Evolutionary conservation across 1,140 invertebrate genomes (phyloP).

Genomic region (Eumaeus atala): DNA sequence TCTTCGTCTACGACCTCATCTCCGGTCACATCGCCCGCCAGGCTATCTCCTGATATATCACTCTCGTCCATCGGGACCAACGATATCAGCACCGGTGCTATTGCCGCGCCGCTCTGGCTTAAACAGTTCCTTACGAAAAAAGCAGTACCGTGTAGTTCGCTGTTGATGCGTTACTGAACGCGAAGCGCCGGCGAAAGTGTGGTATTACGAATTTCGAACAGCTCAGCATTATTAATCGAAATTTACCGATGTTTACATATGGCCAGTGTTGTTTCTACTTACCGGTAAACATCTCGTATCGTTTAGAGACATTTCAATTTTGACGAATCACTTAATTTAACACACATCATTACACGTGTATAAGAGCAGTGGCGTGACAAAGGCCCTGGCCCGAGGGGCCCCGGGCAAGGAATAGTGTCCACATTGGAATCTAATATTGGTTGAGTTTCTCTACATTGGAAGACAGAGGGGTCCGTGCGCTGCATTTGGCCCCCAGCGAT

Average conservation of each 20-base stretch:
- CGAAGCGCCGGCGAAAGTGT: conserved; percentile 27
- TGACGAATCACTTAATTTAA: too few species aligned
- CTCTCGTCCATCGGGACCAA: too few species aligned
- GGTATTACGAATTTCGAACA: conserved; percentile 19
- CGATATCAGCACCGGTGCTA: conserved; percentile 6
- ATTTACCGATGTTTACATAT: conserved; percentile 5
- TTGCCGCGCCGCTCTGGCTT: conserved; percentile 10
- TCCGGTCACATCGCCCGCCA: conserved; percentile 29
- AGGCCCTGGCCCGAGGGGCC: too few species aligned
- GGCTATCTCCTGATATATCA: conserved; percentile 43
- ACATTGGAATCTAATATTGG: too few species aligned
- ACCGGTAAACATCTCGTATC: conserved; percentile 2
- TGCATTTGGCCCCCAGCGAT: too few species aligned
- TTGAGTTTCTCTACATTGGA: too few species aligned
- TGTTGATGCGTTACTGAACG: conserved; percentile 26
- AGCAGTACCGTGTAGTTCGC: not conserved
- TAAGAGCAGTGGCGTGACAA: too few species aligned
- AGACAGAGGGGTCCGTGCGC: too few species aligned
- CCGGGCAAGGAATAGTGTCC: too few species aligned
- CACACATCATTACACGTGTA: too few species aligned
- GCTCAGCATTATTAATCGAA: conserved; percentile 8
- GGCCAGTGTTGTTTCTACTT: not conserved
- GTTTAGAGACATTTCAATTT: not conserved
- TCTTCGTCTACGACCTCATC: conserved; percentile 17
- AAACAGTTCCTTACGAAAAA: conserved; percentile 19